These are phyloP conservation scores for Melanargia galathea DNA, from an alignment of 2,888 invertebrate genomes.

Conservation along the genomic window DNA sequence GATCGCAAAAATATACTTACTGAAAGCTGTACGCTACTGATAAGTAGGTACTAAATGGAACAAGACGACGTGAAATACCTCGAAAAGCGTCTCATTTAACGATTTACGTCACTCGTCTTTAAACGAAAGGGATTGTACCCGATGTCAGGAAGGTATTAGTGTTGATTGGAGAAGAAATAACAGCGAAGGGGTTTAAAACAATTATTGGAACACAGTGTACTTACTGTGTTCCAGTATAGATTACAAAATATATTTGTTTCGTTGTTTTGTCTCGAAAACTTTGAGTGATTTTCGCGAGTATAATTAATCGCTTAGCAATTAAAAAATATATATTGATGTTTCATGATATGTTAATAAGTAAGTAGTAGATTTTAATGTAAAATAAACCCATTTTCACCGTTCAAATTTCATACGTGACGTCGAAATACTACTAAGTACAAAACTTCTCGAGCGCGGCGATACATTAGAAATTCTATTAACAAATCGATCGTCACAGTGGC, in stretches of 20 bases:
- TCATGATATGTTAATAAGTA: no score
- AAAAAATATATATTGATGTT: background rate
- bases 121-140: slow-evolving; percentile 35
- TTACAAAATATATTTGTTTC: no score
- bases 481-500: slow-evolving; percentile 25
- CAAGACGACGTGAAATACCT: slow-evolving; percentile 28
- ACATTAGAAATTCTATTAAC: slow-evolving; percentile 24
- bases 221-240: no score
- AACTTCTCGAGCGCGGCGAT: slow-evolving; percentile 1
- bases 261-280: no score
- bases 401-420: background rate
- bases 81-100: slow-evolving; percentile 26
- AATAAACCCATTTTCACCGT: background rate
- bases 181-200: slow-evolving; percentile 25
- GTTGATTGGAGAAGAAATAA: slow-evolving; percentile 37
- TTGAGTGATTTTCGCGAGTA: no score
- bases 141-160: slow-evolving; percentile 34
- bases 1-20: background rate
- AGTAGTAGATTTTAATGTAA: no score
- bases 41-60: slow-evolving; percentile 25
- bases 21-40: slow-evolving; percentile 15
- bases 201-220: slow-evolving; percentile 23
- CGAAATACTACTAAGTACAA: slow-evolving; percentile 1
- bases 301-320: no score
- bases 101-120: slow-evolving; percentile 33